phyloP scores from a whole-genome alignment of 64 coral and sea anemone species.

The Montipora sp. region DNA sequence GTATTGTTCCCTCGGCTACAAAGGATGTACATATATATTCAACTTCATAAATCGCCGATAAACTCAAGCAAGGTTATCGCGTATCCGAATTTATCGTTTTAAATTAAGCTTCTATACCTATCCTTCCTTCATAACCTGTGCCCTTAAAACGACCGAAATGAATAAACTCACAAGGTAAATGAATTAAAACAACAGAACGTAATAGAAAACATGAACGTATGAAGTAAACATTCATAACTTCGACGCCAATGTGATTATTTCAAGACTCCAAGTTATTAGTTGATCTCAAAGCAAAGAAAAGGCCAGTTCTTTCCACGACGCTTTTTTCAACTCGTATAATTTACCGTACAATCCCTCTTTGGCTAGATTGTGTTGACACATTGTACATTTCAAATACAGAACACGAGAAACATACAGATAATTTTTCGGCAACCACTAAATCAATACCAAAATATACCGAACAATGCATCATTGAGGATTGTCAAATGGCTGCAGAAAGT shows the following conservation, averaged over 20 bases:
- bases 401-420: background rate
- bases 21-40: background rate
- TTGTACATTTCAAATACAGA: background rate
- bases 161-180: background rate
- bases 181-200: background rate
- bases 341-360: background rate
- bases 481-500: conserved; percentile 20
- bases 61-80: background rate
- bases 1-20: background rate
- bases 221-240: background rate
- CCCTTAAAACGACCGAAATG: background rate
- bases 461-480: conserved; percentile 38
- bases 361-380: background rate
- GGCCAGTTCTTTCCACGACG: background rate
- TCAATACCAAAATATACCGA: conserved; percentile 40
- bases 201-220: background rate
- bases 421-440: conserved; percentile 18
- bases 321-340: background rate
- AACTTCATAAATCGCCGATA: background rate
- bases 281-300: background rate
- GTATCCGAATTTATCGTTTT: background rate
- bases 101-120: background rate
- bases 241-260: background rate
- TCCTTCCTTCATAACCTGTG: background rate
- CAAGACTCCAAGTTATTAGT: background rate